Evolutionary conservation across 2,888 invertebrate genomes (phyloP).

Genomic region (Platycheirus albimanus): DNA sequence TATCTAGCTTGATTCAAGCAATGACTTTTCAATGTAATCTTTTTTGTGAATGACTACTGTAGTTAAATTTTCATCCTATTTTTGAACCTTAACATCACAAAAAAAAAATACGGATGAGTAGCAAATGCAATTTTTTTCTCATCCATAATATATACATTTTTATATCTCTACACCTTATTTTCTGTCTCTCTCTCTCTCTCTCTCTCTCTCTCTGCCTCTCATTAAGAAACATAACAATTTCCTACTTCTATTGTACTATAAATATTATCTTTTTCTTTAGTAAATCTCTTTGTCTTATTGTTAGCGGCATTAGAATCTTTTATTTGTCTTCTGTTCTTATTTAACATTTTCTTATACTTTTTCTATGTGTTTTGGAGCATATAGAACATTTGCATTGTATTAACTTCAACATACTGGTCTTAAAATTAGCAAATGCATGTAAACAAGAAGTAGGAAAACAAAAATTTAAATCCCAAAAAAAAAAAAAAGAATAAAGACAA

Average conservation of each 20-base stretch:
- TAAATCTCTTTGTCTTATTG: not conserved
- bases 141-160: not conserved
- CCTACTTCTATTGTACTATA: not conserved
- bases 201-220: not conserved
- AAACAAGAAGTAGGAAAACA: not conserved
- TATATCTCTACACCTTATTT: no score
- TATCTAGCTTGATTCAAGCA: conserved; percentile 34
- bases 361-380: conserved; percentile 15
- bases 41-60: conserved; percentile 57
- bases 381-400: conserved; percentile 12
- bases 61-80: conserved; percentile 45
- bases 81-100: conserved; percentile 2
- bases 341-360: not conserved
- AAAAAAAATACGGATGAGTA: conserved; percentile 16
- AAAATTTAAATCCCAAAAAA: not conserved
- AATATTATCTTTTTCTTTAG: not conserved
- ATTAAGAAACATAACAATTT: not conserved
- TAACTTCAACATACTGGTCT: not conserved
- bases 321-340: conserved; percentile 4
- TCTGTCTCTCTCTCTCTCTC: no score
- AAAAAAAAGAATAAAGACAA: not conserved
- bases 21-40: conserved; percentile 53
- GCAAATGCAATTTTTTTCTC: conserved; percentile 11
- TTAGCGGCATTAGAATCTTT: not conserved
- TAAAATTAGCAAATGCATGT: conserved; percentile 45